Conservation (phyloP, 1,140 invertebrate genomes). For the Campoletis sonorensis region DNA sequence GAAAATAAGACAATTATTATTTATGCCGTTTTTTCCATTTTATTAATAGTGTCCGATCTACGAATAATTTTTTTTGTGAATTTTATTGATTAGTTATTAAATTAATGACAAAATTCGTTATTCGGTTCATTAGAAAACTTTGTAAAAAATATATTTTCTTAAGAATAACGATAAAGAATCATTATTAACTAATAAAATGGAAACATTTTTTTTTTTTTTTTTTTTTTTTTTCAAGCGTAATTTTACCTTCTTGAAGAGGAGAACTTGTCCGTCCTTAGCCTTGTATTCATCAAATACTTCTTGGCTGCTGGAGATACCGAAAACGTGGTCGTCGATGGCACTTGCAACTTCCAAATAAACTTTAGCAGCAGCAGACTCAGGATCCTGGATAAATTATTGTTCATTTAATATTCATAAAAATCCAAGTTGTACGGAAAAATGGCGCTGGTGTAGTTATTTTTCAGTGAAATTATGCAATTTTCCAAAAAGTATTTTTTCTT, state of each 20-base stretch:
- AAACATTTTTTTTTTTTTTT: not conserved
- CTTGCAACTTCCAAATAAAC: slow-evolving; percentile 89
- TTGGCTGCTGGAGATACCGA: slow-evolving; percentile 89
- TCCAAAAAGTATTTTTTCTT: too few species aligned
- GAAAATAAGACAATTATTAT: slow-evolving; percentile 46
- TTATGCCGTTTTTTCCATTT: not conserved
- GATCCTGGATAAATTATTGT: slow-evolving; percentile 78
- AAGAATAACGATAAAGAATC: too few species aligned
- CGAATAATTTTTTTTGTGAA: too few species aligned
- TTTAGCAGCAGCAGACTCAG: slow-evolving; percentile 87
- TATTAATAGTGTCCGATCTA: too few species aligned
- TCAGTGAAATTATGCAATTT: too few species aligned
- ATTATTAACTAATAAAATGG: not conserved
- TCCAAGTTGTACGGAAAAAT: not conserved
- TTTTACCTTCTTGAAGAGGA: slow-evolving; percentile 93
- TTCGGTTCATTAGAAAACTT: too few species aligned
- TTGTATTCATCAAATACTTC: slow-evolving; percentile 87
- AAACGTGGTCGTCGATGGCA: slow-evolving; percentile 90
- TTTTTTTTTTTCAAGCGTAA: not conserved
- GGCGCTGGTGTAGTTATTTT: too few species aligned
- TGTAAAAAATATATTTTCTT: too few species aligned
- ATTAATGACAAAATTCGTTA: too few species aligned
- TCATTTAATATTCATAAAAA: not conserved
- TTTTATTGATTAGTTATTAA: too few species aligned
- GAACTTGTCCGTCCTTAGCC: slow-evolving; percentile 84